Percentiles rank a stretch among this genome's conserved stretches.
phyloP scores from a whole-genome alignment of 1,140 invertebrate species.

The Nebria ingens region DNA sequence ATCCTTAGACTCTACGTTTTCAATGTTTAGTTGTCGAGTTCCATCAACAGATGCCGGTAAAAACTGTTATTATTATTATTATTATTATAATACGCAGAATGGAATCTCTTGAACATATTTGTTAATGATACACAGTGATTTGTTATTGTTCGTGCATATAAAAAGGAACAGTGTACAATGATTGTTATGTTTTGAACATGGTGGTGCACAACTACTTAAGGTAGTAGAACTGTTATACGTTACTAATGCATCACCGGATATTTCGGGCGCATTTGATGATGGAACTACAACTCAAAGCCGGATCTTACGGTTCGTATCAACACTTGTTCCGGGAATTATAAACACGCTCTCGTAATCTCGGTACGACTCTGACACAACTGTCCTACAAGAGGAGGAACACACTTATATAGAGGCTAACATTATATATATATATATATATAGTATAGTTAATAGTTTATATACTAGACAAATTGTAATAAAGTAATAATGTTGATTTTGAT shows the following conservation, averaged over 20 bases:
- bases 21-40: background rate
- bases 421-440: too few species aligned
- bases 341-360: conserved; percentile 65
- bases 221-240: too few species aligned
- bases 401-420: too few species aligned
- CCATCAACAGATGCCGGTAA: conserved; percentile 3
- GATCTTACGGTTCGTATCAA: conserved; percentile 45
- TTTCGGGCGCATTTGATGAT: background rate
- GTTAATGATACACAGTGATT: too few species aligned
- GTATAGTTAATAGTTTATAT: too few species aligned
- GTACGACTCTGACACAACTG: conserved; percentile 45
- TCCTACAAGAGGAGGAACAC: conserved; percentile 32
- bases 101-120: too few species aligned
- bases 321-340: conserved; percentile 63
- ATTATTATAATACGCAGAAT: too few species aligned
- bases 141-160: too few species aligned
- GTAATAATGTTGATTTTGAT: too few species aligned
- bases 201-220: conserved; percentile 15
- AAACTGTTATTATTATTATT: too few species aligned
- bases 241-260: background rate
- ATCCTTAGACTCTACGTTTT: conserved; percentile 7
- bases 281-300: conserved; percentile 8
- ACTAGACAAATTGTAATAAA: too few species aligned
- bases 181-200: too few species aligned
- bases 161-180: background rate